A percentile compares a stretch with the other conserved stretches of the same genome.
Evolutionary conservation across 2,888 invertebrate genomes (phyloP).

Genomic region (Epinotia brunnichana): DNA sequence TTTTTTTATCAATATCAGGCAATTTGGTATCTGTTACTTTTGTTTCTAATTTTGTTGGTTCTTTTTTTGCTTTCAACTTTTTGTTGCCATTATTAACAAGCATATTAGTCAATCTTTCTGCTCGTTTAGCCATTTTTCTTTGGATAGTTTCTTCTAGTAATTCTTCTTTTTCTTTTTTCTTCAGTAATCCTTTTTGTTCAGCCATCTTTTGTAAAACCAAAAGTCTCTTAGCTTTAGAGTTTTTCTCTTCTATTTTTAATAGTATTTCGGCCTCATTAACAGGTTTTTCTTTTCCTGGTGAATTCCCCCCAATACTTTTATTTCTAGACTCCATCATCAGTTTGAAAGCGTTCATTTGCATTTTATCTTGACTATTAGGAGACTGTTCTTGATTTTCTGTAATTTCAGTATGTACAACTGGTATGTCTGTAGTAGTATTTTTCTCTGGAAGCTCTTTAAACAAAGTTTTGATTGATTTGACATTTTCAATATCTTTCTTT

Average conservation of each 20-base stretch:
- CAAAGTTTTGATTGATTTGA: conserved; percentile 41
- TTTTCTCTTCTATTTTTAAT: conserved; percentile 61
- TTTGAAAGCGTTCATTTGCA: conserved; percentile 84
- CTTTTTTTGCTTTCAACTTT: conserved; percentile 30
- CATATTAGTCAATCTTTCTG: conserved; percentile 82
- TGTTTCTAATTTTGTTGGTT: conserved; percentile 31
- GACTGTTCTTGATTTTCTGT: conserved; percentile 9
- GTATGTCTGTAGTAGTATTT: not conserved
- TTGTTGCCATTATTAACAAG: conserved; percentile 52
- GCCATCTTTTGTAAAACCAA: conserved; percentile 85
- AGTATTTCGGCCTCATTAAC: conserved; percentile 57
- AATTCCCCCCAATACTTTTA: conserved; percentile 85
- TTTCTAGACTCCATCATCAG: conserved; percentile 87
- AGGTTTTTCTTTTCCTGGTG: conserved; percentile 82
- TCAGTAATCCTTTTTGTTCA: conserved; percentile 84
- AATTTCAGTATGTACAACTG: not conserved
- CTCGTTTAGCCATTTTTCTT: conserved; percentile 84
- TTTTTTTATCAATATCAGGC: conserved; percentile 42
- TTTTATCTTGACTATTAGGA: conserved; percentile 56
- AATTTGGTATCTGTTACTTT: conserved; percentile 38
- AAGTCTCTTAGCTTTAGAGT: conserved; percentile 76
- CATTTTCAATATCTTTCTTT: conserved; percentile 53
- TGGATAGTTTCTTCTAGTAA: conserved; percentile 84
- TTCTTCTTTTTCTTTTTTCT: conserved; percentile 84
- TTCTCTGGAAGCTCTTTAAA: conserved; percentile 21